Percentiles rank a stretch among this genome's conserved stretches.
Evolutionary conservation across 2,888 invertebrate genomes (phyloP).

Genomic region (Nymphalis urticae): DNA sequence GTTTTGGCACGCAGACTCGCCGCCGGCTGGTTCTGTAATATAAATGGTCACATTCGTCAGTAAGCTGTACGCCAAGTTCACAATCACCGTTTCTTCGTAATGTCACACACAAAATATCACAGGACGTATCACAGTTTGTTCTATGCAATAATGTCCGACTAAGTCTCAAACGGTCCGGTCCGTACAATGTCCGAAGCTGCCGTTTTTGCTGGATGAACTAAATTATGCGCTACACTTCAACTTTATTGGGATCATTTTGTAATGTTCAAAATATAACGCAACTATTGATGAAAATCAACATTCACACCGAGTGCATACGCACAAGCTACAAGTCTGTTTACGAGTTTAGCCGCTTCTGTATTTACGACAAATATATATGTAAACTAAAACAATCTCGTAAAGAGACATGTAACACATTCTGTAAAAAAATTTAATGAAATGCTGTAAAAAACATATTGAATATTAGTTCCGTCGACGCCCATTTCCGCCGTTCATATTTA

Average conservation of each 20-base stretch:
- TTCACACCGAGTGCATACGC: not conserved
- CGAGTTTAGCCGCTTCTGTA: not conserved
- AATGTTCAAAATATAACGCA: constrained; percentile 7
- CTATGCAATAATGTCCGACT: constrained; percentile 9
- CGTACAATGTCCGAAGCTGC: constrained; percentile 20
- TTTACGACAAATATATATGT: constrained; percentile 3
- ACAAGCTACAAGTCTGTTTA: constrained; percentile 9
- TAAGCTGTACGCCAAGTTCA: constrained; percentile 47
- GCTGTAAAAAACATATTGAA: constrained; percentile 10
- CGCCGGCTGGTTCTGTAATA: constrained; percentile 68
- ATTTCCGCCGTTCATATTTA: constrained; percentile 8
- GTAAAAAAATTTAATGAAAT: constrained; percentile 15
- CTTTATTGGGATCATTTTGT: constrained; percentile 11
- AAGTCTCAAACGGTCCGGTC: not conserved
- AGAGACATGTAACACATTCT: constrained; percentile 17
- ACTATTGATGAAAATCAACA: constrained; percentile 8
- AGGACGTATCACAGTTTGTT: constrained; percentile 54
- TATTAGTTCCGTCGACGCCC: not conserved
- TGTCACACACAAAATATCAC: constrained; percentile 49
- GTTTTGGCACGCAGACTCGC: constrained; percentile 66
- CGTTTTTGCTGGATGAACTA: constrained; percentile 23
- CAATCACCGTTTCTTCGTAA: constrained; percentile 56
- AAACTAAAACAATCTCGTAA: not conserved
- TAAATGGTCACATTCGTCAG: constrained; percentile 74
- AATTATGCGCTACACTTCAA: constrained; percentile 20